These are phyloP conservation scores for Strongylocentrotus purpuratus DNA, from an alignment of 35 echinoderm and acorn worm genomes.

Conservation along the genomic window DNA sequence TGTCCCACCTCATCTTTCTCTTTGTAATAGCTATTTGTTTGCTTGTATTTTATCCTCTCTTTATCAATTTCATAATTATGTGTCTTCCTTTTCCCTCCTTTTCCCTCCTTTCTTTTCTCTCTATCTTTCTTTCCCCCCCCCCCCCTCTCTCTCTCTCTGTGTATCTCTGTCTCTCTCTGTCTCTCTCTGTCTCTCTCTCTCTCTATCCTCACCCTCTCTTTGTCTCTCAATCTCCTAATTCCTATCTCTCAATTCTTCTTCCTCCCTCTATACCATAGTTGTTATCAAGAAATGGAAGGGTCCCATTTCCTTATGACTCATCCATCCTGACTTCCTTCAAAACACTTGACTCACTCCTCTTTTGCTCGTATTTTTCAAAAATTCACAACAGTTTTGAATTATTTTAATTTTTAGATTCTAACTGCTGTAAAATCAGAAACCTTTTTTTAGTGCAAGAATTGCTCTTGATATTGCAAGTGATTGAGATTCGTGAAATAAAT, in stretches of 20 bases:
- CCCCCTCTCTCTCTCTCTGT: background rate
- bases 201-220: background rate
- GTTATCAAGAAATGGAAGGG: conserved; percentile 5
- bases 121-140: background rate
- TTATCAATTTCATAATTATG: background rate
- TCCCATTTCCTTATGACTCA: conserved; percentile 27
- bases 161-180: background rate
- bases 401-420: background rate
- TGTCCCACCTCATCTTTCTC: background rate
- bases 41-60: background rate
- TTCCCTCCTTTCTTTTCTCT: background rate
- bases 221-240: background rate
- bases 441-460: no score
- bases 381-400: background rate
- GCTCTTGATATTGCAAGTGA: no score
- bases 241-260: background rate
- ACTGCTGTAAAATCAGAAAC: background rate
- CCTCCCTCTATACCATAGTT: background rate
- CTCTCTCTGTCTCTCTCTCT: background rate
- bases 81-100: background rate
- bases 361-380: background rate
- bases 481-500: no score
- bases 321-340: background rate
- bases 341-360: conserved; percentile 23
- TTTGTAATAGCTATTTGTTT: background rate